Conservation (phyloP, 2,797 vertebrate genomes). For the Poecilia picta region DNA sequence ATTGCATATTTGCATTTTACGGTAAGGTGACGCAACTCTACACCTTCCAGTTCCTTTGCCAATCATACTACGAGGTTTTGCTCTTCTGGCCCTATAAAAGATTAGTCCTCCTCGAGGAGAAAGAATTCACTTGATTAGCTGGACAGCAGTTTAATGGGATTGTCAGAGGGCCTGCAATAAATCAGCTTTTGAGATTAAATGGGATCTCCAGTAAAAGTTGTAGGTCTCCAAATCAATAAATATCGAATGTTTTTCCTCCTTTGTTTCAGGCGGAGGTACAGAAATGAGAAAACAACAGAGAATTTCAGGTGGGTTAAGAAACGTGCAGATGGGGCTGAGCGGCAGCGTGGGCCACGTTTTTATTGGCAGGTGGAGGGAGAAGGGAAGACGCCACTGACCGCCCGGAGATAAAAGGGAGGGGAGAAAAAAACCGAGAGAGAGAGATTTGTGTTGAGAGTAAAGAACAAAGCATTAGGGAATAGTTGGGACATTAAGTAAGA, state of each 20-base stretch:
- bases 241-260: constrained; percentile 81
- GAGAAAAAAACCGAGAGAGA: constrained; percentile 25
- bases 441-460: constrained; percentile 61
- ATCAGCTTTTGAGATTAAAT: constrained; percentile 90
- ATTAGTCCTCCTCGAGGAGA: constrained; percentile 83
- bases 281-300: constrained; percentile 63
- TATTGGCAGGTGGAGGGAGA: constrained; percentile 28
- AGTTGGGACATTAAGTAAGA: constrained; percentile 68
- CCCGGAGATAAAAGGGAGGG: constrained; percentile 37
- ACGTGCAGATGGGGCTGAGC: constrained; percentile 49
- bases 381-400: constrained; percentile 49
- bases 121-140: constrained; percentile 88
- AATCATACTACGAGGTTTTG: constrained; percentile 84
- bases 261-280: constrained; percentile 66
- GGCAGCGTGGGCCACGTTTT: constrained; percentile 48
- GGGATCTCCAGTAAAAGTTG: constrained; percentile 86
- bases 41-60: constrained; percentile 62
- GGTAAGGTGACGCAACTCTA: constrained; percentile 36
- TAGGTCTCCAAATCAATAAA: constrained; percentile 83
- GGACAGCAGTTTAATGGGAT: constrained; percentile 90
- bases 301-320: constrained; percentile 75
- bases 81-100: constrained; percentile 83
- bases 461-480: constrained; percentile 68
- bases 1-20: constrained; percentile 49
- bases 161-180: constrained; percentile 85